These are phyloP conservation scores for Aphrocallistes beatrix DNA, from an alignment of 37 sponge, comb jelly and placozoan genomes.

Conservation along the genomic window DNA sequence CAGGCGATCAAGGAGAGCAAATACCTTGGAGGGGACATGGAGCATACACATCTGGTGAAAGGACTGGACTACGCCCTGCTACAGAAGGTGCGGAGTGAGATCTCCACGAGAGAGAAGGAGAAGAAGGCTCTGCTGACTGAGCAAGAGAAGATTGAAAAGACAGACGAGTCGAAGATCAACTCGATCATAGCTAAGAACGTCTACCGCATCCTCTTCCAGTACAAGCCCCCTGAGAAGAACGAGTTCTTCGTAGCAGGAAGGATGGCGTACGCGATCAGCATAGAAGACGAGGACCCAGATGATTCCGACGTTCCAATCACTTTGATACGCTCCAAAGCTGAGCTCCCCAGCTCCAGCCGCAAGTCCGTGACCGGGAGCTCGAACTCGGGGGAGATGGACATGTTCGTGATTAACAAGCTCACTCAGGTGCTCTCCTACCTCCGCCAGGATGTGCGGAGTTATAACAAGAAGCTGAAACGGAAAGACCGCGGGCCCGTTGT, in stretches of 20 bases:
- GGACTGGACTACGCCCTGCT: constrained; percentile 91
- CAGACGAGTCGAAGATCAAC: background rate
- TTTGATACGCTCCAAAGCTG: constrained; percentile 87
- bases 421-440: constrained; percentile 95
- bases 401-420: constrained; percentile 89
- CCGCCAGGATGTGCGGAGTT: constrained; percentile 49
- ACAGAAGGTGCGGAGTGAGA: constrained; percentile 63
- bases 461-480: constrained; percentile 61
- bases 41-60: constrained; percentile 98
- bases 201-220: constrained; percentile 54
- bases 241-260: constrained; percentile 85
- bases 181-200: constrained; percentile 56
- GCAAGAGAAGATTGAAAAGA: constrained; percentile 6
- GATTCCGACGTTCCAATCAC: constrained; percentile 86
- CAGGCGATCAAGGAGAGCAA: constrained; percentile 87
- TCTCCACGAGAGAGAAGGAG: background rate
- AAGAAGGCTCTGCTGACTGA: constrained; percentile 11
- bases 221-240: constrained; percentile 63
- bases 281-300: constrained; percentile 91
- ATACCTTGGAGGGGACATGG: constrained; percentile 95
- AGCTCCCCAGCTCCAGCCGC: constrained; percentile 66
- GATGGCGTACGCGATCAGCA: constrained; percentile 94
- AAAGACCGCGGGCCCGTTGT: constrained; percentile 55
- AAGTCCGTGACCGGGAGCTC: background rate
- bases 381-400: background rate